phyloP scores from a whole-genome alignment of 2,113 vertebrate genomes.

The Cyprinodon variegatus region DNA sequence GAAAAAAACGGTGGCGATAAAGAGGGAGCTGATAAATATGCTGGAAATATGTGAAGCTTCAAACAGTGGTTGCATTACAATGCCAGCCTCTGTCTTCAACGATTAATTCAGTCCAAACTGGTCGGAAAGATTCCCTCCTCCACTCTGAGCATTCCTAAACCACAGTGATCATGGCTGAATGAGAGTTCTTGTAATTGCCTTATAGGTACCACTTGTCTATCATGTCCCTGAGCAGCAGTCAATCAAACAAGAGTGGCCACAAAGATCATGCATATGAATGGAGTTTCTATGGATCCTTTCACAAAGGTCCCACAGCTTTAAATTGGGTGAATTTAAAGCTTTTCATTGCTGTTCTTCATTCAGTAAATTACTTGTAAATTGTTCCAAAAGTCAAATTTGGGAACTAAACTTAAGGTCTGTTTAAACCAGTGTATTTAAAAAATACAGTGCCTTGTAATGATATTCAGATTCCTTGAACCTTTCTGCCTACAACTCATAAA shows the following conservation, averaged over 20 bases:
- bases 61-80: constrained; percentile 51
- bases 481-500: background rate
- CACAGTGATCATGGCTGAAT: constrained; percentile 57
- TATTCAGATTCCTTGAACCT: background rate
- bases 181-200: constrained; percentile 80
- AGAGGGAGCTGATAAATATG: constrained; percentile 63
- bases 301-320: constrained; percentile 36
- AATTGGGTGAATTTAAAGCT: constrained; percentile 40
- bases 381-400: constrained; percentile 1
- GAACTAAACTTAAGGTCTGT: constrained; percentile 9
- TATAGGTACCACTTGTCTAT: constrained; percentile 83
- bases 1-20: constrained; percentile 41
- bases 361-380: constrained; percentile 35
- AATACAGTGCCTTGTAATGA: constrained; percentile 1
- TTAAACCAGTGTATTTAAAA: constrained; percentile 17
- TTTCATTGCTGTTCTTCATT: constrained; percentile 22
- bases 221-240: constrained; percentile 68
- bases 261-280: constrained; percentile 50
- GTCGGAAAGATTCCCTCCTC: constrained; percentile 41
- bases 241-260: constrained; percentile 74
- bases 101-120: constrained; percentile 50
- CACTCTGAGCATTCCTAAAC: constrained; percentile 17
- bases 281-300: constrained; percentile 57
- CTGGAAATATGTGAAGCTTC: constrained; percentile 64
- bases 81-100: constrained; percentile 42